Evolutionary conservation across 2,797 vertebrate genomes (phyloP), one percentile per base, ranked within the genome.

Genomic region (Gambelia wislizenii): DNA sequence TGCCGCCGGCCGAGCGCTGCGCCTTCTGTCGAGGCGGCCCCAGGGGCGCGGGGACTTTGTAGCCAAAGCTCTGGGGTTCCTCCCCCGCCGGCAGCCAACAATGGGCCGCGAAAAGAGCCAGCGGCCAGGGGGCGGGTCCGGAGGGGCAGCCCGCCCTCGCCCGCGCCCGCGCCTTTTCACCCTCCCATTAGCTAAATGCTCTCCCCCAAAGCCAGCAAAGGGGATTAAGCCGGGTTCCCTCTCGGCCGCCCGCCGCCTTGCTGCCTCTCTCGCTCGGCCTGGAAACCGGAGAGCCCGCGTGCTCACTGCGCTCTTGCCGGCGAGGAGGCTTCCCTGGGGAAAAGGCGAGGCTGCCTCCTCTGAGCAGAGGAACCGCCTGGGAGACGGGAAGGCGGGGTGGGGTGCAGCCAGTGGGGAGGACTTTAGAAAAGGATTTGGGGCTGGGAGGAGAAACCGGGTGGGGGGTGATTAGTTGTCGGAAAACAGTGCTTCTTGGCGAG

Each of bases 171-270:
- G 10, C 47, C 6, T 47, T 39, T 33, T 67, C 79, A 89, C 88
- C 52, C 88, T 82, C 88, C 82, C 69, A 86, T 89, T 89, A 89
- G 84, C 88, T 89, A 89, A 89, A 86, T 89, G 86, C 78, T 89
- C 84, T 82, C 69, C 77, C 88, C 88, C 44, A 52, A 89, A 85
- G 83, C 84, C 77, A 78, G 83, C 84, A 54, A 86, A 86, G 76
- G 83, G 83, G 88, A 89, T 89, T 89, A 89, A 86, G 56, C 33
- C 3, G 77, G 82, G 84, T 67, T 82, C 78, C 54, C 54, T 82
- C 78, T 76, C 84, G 83, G 78, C 88, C 5, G n/a, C 16, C 56
- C 44, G 47, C 70, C 67, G 54, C 70, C 82, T 54, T n/a, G 84
- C 89, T 76, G 82, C 78, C 89, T 86, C 70, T 76, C 70, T 52